phyloP scores from a whole-genome alignment of 2,113 vertebrate genomes.

The Eptatretus burgeri region DNA sequence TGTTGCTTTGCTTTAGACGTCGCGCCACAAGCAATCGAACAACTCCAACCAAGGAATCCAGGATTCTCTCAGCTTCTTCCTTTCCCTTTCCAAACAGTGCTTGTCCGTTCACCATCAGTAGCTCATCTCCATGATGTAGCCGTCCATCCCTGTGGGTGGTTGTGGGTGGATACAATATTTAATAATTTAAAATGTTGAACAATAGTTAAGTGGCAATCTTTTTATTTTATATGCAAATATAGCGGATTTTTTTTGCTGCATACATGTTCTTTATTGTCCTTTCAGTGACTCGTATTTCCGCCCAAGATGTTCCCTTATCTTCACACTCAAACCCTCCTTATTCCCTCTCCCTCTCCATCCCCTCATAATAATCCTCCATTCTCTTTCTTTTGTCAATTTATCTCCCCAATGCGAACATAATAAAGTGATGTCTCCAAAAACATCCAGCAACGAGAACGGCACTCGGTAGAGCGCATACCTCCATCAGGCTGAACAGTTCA shows the following conservation, averaged over 20 bases:
- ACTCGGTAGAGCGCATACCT: too few relatives aligned
- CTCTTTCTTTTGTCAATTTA: too few relatives aligned
- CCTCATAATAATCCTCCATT: too few relatives aligned
- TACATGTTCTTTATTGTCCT: neutral
- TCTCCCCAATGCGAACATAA: too few relatives aligned
- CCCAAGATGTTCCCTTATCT: neutral
- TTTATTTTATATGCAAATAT: conserved; percentile 10
- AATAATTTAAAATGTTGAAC: conserved; percentile 9
- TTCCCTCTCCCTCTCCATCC: too few relatives aligned
- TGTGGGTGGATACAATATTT: conserved; percentile 8
- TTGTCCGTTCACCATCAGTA: conserved; percentile 72
- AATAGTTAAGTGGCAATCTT: conserved; percentile 9
- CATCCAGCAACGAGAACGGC: too few relatives aligned
- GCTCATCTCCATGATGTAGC: conserved; percentile 45
- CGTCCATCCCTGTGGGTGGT: conserved; percentile 41
- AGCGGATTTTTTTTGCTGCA: conserved; percentile 4
- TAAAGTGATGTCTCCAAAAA: too few relatives aligned
- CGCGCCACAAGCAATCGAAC: conserved; percentile 67
- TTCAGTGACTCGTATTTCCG: neutral
- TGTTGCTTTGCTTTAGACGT: too few relatives aligned
- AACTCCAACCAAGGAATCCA: conserved; percentile 40
- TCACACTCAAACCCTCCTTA: conserved; percentile 5
- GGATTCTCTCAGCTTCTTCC: conserved; percentile 50
- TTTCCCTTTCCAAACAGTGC: conserved; percentile 69
- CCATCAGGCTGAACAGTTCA: too few relatives aligned